phyloP scores from a whole-genome alignment of 2,797 vertebrate species.

The Choloepus didactylus region DNA sequence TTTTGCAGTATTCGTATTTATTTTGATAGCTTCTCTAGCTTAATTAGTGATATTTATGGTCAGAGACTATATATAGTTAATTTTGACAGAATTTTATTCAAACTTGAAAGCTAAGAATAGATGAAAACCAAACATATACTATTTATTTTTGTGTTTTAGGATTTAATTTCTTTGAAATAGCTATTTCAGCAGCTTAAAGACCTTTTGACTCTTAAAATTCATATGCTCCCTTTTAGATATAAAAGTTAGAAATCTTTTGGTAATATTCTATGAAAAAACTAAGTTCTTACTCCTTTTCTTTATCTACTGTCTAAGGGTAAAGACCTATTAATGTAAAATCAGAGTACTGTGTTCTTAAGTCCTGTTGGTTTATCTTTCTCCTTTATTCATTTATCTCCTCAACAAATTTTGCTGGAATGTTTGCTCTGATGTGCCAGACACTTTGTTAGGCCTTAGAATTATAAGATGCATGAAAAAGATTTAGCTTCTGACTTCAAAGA shows the following conservation, averaged over 20 bases:
- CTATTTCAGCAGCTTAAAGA: not conserved
- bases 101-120: constrained; percentile 7
- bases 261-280: constrained; percentile 14
- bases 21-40: constrained; percentile 64
- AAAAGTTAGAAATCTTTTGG: constrained; percentile 23
- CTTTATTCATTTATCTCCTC: not conserved
- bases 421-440: not conserved
- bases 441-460: constrained; percentile 40
- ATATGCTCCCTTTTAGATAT: not conserved
- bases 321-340: constrained; percentile 4
- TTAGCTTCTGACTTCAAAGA: not conserved
- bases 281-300: not conserved
- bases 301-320: constrained; percentile 20
- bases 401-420: not conserved
- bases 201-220: not conserved
- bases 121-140: not conserved
- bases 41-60: not conserved
- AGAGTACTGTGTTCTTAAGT: not conserved
- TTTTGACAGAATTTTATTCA: constrained; percentile 60
- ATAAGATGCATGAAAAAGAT: not conserved
- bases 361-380: not conserved
- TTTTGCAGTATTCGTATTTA: constrained; percentile 8
- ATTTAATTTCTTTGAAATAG: not conserved
- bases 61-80: constrained; percentile 17
- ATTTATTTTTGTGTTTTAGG: constrained; percentile 1